Evolutionary conservation across 2,113 vertebrate species (phyloP), one percentile per base, ranked within the genome.

Genomic region (Pterocles orientalis): DNA sequence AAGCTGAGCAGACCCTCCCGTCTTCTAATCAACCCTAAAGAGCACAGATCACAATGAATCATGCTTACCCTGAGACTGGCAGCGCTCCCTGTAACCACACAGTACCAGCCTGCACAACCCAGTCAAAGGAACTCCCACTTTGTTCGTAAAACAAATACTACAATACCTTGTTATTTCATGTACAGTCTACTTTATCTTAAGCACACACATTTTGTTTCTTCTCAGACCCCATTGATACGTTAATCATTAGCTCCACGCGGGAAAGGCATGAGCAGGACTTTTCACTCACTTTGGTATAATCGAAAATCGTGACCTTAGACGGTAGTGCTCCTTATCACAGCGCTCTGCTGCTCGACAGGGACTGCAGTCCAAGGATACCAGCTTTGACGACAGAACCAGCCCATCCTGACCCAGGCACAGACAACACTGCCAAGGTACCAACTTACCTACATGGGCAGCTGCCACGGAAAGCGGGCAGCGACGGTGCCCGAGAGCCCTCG

Each of bases 241-340:
- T 98, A 98, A 94, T 97, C 86, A 98, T 98, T 98, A 98, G 97
- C 96, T 92, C 88, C 33, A 51, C 0, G 62, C 72, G 26, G 76
- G 77, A 76, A 91, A 94, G 78, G 66, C 88, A 87, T 56, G 76
- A 94, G 91, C 62, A 33, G 57, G 68, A 71, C 48, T 94, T 89
- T 90, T 97, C 91, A 94, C 95, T 94, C 8, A 0, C 39, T 89
- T 72, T 50, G 56, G 19, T 41, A 66, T 10, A 13, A 91, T 58
- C 20, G 58, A 6, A 72, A 73, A 41, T 7, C 0, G 0, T 34
- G 77, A 91, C 92, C 89, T 76, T 21, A 71, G 29, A 7, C 56
- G 53, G 56, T 3, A 58, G 2, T 21, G 62, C n/a, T 83, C 66
- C 61, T 82, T 51, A 73, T 6, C 23, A 3, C 91, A 26, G 68